Percentiles rank a stretch among this genome's conserved stretches.
Evolutionary conservation across 2,797 vertebrate genomes (phyloP).

Genomic region (Ctenopoma multispine): DNA sequence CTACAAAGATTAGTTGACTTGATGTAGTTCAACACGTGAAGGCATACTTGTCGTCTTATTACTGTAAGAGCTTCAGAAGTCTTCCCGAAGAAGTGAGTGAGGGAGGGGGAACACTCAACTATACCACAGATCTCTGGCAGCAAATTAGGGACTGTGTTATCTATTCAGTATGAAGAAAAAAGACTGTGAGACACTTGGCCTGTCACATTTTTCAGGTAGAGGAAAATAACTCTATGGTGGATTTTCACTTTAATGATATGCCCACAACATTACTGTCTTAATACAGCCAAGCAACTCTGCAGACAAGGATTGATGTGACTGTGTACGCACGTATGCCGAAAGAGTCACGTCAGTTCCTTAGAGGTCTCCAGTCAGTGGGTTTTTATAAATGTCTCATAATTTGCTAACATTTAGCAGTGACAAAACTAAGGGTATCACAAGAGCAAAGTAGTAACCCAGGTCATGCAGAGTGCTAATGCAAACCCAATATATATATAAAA

Average conservation of each 20-base stretch:
- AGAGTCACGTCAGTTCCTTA: slow-evolving; percentile 38
- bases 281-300: slow-evolving; percentile 42
- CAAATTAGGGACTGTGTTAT: slow-evolving; percentile 83
- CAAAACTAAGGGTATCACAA: slow-evolving; percentile 28
- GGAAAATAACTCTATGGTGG: slow-evolving; percentile 55
- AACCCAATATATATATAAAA: neutral
- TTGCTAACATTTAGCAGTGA: slow-evolving; percentile 12
- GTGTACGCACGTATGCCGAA: slow-evolving; percentile 31
- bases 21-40: slow-evolving; percentile 82
- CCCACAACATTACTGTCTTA: slow-evolving; percentile 52
- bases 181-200: slow-evolving; percentile 62
- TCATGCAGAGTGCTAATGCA: neutral
- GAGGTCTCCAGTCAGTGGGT: slow-evolving; percentile 13
- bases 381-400: slow-evolving; percentile 37
- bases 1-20: slow-evolving; percentile 83
- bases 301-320: slow-evolving; percentile 25
- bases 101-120: slow-evolving; percentile 63
- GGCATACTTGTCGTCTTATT: slow-evolving; percentile 85
- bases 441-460: slow-evolving; percentile 18
- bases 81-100: slow-evolving; percentile 75
- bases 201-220: slow-evolving; percentile 72
- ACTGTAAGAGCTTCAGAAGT: slow-evolving; percentile 82
- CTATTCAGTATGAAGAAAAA: slow-evolving; percentile 69
- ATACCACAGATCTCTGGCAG: slow-evolving; percentile 77
- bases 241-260: slow-evolving; percentile 66